Base-by-base conservation (phyloP, 2,113 vertebrate genomes). In the Coracopsis vasa region DNA sequence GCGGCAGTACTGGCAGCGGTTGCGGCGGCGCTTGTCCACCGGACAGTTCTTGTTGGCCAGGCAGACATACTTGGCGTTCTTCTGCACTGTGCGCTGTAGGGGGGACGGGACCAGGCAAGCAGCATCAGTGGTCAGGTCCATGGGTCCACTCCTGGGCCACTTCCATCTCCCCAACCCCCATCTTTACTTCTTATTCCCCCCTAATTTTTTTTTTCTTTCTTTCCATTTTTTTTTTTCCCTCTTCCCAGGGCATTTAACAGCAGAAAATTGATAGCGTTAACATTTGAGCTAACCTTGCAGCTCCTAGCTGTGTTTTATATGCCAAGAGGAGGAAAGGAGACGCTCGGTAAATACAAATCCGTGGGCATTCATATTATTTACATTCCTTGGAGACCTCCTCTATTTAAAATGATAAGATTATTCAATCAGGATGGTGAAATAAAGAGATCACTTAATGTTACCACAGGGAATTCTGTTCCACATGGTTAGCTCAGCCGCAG, bases 1-100 rank as follows among this genome's bases (percentile, higher is more conserved):
- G 97, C 99, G 99, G 96, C 99, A 99, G 98, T 99, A 99, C 96
- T 99, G 99, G 97, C 99, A 99, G 89, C 99, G 99, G 93, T 99
- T 99, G 62, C 99, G 98, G n/a, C 90, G 90, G 53, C 75, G 75
- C 41, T 86, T 86, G 82, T 92, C 94, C 96, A 99, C 99, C 62
- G 99, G 99, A 98, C 99, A 99, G 97, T 99, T 99, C 98, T 99
- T 99, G 98, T 99, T 99, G 90, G 99, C 99, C 98, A 99, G 98
- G 96, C 99, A 99, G 75, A 99, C 99, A 82, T 99, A 99, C 98
- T 99, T 99, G 67, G 99, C 99, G 90, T 99, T 99, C 98, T 99
- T 99, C 98, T 99, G 99, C 92, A 99, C 99, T 15, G 99, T 99
- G 97, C 99, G 99, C 99, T 99, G 98, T 20, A 96, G 84, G 73